These are phyloP conservation scores for Lasioglossum leucozonium DNA, from an alignment of 2,888 invertebrate genomes.

Conservation along the genomic window DNA sequence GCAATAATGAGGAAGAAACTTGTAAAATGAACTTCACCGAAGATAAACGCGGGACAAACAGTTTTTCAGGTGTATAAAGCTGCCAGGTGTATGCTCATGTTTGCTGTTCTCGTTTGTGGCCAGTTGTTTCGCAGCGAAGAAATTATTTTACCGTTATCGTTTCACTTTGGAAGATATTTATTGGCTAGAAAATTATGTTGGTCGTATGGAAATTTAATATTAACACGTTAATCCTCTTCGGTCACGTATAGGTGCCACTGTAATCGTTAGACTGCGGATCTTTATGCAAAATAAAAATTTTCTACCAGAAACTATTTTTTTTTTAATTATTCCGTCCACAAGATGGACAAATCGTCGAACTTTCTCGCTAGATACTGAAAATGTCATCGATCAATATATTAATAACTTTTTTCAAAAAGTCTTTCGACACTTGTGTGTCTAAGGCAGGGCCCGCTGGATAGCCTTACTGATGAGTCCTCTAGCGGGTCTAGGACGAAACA, in stretches of 20 bases:
- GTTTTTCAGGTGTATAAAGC: background rate
- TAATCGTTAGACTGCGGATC: no score
- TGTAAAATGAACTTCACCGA: background rate
- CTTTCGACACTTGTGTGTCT: no score
- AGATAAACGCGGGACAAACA: background rate
- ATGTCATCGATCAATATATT: no score
- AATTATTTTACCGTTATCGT: background rate
- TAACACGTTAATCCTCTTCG: background rate
- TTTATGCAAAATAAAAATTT: no score
- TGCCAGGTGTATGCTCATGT: background rate
- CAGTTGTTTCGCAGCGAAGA: background rate
- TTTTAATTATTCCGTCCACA: no score
- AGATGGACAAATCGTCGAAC: no score
- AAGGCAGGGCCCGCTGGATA: no score
- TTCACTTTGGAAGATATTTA: background rate
- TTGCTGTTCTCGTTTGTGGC: background rate
- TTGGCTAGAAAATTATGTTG: background rate
- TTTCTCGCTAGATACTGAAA: no score
- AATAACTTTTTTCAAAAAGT: no score
- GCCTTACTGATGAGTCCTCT: no score
- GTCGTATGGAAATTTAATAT: background rate
- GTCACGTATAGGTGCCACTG: background rate
- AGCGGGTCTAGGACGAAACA: no score
- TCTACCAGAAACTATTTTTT: no score
- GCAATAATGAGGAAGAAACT: background rate